Base-by-base conservation (phyloP, 1,140 invertebrate species). In the Drosophila bocki region DNA sequence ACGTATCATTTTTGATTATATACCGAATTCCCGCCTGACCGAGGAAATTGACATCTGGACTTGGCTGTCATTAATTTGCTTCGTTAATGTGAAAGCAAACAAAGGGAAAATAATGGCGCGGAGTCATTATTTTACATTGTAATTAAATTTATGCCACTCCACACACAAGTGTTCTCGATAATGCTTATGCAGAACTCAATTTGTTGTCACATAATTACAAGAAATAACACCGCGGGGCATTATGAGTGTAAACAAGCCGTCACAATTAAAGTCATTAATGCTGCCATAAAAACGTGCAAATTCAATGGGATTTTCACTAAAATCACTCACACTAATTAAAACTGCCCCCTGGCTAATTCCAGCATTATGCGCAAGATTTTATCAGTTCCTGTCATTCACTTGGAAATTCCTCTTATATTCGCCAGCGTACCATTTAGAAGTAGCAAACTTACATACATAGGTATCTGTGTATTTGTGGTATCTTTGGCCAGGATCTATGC, bases 121-220 rank as follows among this genome's bases (percentile, higher is more conserved):
- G 41, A 62, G 63, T 78, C 75, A 78, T 78, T 78, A 78, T 78
- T 61, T 78, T 61, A 68, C 56, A 69, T 77, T 77, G 44, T 78
- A 78, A 78, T 78, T 78, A 78, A 78, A 78, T 77, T 78, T 68
- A 76, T 76, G 57, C 58, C 75, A 61, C 41, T 51, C 48, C 50
- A 51, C 33, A 32, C 48, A 44, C 35, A 56, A 63, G 58, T 39
- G 47, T 78, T 53, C 15, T 57, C 56, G 39, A 78, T 77, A 68
- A 70, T 56, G 63, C 74, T 60, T 75, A 75, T 75, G 50, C 51
- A 33, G 17, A 35, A 57, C 72, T 75, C 75, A 78, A 71, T 78
- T 78, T 78, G 76, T 78, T 78, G 65, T 78, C 69, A 78, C 75
- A 78, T 78, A 78, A 78, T 78, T 78, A 78, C 75, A 78, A 78